Evolutionary conservation across 2,888 invertebrate species (phyloP).

Genomic region (Oscheius sp.): DNA sequence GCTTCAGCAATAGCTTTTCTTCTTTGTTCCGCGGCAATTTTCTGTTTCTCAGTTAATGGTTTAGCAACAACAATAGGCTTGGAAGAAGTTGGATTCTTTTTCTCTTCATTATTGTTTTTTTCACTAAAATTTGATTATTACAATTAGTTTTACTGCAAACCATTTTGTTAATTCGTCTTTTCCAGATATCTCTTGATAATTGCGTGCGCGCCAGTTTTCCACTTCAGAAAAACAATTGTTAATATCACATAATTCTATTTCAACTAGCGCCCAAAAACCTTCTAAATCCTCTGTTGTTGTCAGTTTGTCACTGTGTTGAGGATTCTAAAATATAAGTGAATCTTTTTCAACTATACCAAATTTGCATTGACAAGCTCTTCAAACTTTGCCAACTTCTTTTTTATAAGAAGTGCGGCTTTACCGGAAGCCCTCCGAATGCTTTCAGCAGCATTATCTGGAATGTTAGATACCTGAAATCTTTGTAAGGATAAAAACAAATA

Average conservation of each 20-base stretch:
- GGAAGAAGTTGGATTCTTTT: neutral
- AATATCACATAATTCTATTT: slow-evolving; percentile 41
- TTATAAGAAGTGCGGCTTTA: slow-evolving; percentile 35
- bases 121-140: slow-evolving; percentile 4
- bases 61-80: neutral
- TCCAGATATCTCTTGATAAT: neutral
- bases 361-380: slow-evolving; percentile 41
- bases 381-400: slow-evolving; percentile 45
- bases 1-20: slow-evolving; percentile 13
- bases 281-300: slow-evolving; percentile 40
- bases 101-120: slow-evolving; percentile 13
- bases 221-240: slow-evolving; percentile 19
- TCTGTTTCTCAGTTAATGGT: slow-evolving; percentile 5
- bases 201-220: neutral
- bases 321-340: slow-evolving; percentile 1
- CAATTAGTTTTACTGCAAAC: neutral
- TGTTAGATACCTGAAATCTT: slow-evolving; percentile 6
- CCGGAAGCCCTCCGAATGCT: slow-evolving; percentile 38
- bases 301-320: slow-evolving; percentile 11
- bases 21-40: neutral
- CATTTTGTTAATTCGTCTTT: neutral
- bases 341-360: slow-evolving; percentile 33
- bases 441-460: slow-evolving; percentile 29
- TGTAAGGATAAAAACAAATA: neutral
- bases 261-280: slow-evolving; percentile 45